Evolutionary conservation across 92 coral and sea anemone genomes (phyloP).

Genomic region (Metridium senile): DNA sequence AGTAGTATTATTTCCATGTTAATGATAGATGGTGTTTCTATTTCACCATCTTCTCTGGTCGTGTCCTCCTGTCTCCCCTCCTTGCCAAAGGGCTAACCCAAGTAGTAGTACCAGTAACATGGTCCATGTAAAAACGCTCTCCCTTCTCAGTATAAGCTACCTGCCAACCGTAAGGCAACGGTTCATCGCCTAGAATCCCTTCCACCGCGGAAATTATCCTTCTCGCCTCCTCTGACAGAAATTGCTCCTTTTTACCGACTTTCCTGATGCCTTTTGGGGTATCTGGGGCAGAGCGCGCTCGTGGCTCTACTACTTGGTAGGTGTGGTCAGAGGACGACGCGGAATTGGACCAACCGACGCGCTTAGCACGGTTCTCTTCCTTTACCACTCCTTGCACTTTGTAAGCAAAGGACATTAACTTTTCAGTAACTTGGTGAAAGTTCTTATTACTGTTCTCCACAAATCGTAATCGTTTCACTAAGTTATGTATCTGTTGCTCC

Average conservation of each 20-base stretch:
- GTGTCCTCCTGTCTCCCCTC: background rate
- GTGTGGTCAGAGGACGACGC: constrained; percentile 33
- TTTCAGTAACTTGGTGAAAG: constrained; percentile 22
- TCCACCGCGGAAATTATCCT: constrained; percentile 25
- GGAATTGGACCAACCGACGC: constrained; percentile 1
- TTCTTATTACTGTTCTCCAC: constrained; percentile 28
- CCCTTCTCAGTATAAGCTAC: constrained; percentile 38
- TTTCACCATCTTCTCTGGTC: background rate
- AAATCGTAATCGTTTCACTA: constrained; percentile 22
- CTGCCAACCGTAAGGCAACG: constrained; percentile 43
- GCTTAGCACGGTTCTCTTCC: constrained; percentile 6
- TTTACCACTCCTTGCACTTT: constrained; percentile 10
- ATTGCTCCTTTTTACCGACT: background rate
- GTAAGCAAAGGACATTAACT: constrained; percentile 29
- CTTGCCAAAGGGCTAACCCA: constrained; percentile 14
- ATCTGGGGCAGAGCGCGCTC: background rate
- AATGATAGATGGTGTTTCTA: background rate
- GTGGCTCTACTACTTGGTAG: constrained; percentile 18
- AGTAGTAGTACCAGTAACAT: constrained; percentile 19
- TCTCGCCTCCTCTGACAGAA: constrained; percentile 25
- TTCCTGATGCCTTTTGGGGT: constrained; percentile 7
- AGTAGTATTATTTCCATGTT: background rate
- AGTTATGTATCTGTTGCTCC: constrained; percentile 26
- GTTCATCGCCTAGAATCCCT: constrained; percentile 19
- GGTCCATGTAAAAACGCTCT: constrained; percentile 18